Evolutionary conservation across 2,888 invertebrate genomes (phyloP), one percentile per base, ranked within the genome.

Genomic region (Heliconius cydno): DNA sequence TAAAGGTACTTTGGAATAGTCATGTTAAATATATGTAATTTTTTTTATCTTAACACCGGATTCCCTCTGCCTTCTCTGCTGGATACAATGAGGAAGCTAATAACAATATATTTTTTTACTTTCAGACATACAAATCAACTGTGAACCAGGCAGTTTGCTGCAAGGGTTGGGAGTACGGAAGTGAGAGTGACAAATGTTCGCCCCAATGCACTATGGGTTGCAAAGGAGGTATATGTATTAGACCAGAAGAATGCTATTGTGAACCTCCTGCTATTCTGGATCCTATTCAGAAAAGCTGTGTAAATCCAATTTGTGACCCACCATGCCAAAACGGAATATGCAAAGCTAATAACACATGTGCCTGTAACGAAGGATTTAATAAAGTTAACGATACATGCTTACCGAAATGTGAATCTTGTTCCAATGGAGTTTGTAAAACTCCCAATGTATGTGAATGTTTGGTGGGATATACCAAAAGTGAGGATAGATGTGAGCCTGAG

Each of bases 361-460:
- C 85, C 10, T 92, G 92, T 81, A 30, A 84, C 13, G 13, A 79
- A 0, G 91, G 89, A 5, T 91, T 88, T 78, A 75, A 76, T 25
- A 75, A 87, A 30, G 76, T 79, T 82, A 38, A 83, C 13, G 85
- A 86, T 12, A 85, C 60, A 12, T 88, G 88, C 38, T 77, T 65
- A 65, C 86, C 87, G 7, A 76, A 81, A 63, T 88, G 87, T 71
- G 80, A 83, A 2, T 34, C 63, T 25, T 86, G 86, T 73, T 52
- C 77, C 9, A 85, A 92, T 78, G 91, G 92, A 9, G 79, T 81
- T 25, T 93, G 93, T 82, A 83, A 95, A 0, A 95, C 95, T 0
- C 96, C 96, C 0, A 96, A 96, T 72, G 89, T 93, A 3, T 97
- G 97, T 87, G 92, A 88, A 41, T 97, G 97, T 85, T 89, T 92